Base-by-base conservation (phyloP, 2,797 vertebrate species). In the Chromobotia macracanthus region DNA sequence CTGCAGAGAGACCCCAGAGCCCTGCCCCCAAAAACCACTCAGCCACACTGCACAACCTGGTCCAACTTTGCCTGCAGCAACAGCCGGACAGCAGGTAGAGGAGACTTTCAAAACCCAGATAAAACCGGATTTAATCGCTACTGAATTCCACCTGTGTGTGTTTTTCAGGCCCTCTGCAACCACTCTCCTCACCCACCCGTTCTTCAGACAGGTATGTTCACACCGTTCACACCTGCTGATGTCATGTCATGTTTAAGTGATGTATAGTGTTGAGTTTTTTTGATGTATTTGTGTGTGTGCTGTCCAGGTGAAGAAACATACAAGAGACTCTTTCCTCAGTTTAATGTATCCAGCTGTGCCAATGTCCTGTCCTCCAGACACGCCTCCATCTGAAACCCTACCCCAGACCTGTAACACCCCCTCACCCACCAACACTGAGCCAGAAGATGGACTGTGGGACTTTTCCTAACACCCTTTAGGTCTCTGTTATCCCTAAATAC, bases 51-150 rank as follows among this genome's bases (percentile, higher is more conserved):
- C 94, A 97, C 86, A 96, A 93, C 89, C 92, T 99, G 88, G 94
- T 99, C 21, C 95, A 98, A 88, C 93, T 96, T 80, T 98, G 97
- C 87, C 94, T 99, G 87, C 96, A 98, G 87, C 96, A 96, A 83
- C 96, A 97, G 86, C 96, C 97, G 1, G 96, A 97, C 75, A 93
- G 91, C 92, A 97, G 97, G 97, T 96, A 89, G 1, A 5, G 2
- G 28, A 38, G 41, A 48, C 5, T 1, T 19, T 8, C 19, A 5
- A 3, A 63, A 6, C 50, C 13, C 16, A 3, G 5, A 48, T 15
- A 0, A 28, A 63, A 50, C 7, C 10, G 19, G n/a, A 23, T 75
- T 44, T 11, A 9, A 6, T 13, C 15, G 11, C 55, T 38, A 41
- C 15, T 46, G 23, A 58, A 38, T 28, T n/a, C 1, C 7, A 41